Evolutionary conservation across 1,140 invertebrate genomes (phyloP).

Genomic region (Trichonephila inaurata): DNA sequence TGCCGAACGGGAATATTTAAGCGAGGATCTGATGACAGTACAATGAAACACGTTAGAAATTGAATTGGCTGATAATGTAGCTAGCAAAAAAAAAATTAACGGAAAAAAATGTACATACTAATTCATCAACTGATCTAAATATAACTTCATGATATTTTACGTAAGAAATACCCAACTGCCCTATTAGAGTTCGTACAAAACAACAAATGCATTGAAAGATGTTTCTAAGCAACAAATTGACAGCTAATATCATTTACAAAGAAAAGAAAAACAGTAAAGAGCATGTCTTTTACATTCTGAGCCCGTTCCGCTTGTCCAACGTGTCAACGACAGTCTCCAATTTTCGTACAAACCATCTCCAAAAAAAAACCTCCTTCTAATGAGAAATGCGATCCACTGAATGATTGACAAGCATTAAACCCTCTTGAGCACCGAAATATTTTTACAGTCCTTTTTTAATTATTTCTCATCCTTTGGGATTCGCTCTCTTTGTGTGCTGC

Average conservation of each 20-base stretch:
- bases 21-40: no score
- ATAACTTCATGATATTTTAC: no score
- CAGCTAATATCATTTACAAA: not conserved
- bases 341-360: not conserved
- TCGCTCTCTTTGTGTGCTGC: not conserved
- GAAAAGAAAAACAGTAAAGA: not conserved
- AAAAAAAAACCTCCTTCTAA: not conserved
- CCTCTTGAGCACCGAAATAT: not conserved
- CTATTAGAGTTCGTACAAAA: no score
- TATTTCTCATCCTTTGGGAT: not conserved
- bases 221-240: not conserved
- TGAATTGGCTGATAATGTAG: no score
- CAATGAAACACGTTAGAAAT: no score
- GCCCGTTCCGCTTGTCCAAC: not conserved
- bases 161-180: no score
- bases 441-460: conserved; percentile 45
- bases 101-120: no score
- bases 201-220: no score
- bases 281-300: not conserved
- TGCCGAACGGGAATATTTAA: no score
- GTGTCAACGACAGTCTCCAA: not conserved
- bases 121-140: no score
- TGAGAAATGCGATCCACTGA: conserved; percentile 7
- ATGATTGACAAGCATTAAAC: conserved; percentile 26
- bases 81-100: no score